Conservation (phyloP, 2,113 vertebrate genomes). For the Cathartes aura region DNA sequence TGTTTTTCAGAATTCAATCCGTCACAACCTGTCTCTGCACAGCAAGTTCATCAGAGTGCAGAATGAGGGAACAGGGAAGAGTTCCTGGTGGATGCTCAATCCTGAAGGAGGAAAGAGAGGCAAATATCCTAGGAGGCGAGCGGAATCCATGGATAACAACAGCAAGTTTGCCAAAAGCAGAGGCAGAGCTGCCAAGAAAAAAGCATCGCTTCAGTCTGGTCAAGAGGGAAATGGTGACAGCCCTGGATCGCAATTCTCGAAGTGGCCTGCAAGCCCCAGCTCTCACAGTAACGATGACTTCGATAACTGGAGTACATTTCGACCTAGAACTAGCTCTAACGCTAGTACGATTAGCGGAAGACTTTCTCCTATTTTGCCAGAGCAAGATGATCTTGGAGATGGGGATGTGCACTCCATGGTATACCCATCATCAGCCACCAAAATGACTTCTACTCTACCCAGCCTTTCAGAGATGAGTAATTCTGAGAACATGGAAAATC, state of each 20-base stretch:
- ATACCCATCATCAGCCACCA: slow-evolving; percentile 88
- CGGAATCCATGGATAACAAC: slow-evolving; percentile 98
- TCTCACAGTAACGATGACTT: slow-evolving; percentile 98
- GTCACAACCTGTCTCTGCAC: slow-evolving; percentile 96
- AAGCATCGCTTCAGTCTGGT: slow-evolving; percentile 91
- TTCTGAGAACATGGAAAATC: slow-evolving; percentile 97
- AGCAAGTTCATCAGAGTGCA: slow-evolving; percentile 97
- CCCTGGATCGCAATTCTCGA: slow-evolving; percentile 90
- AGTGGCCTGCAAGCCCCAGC: slow-evolving; percentile 97
- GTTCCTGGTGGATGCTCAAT: slow-evolving; percentile 99
- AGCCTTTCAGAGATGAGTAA: slow-evolving; percentile 96
- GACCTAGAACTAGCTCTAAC: slow-evolving; percentile 94
- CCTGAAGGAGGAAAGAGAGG: slow-evolving; percentile 97
- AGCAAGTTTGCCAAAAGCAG: slow-evolving; percentile 97
- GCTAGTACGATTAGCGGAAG: slow-evolving; percentile 95
- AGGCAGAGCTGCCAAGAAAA: slow-evolving; percentile 97
- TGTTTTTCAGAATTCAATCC: slow-evolving; percentile 93
- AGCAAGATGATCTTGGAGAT: slow-evolving; percentile 92
- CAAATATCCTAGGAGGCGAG: slow-evolving; percentile 93
- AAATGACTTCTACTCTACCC: slow-evolving; percentile 93
- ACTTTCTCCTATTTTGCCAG: slow-evolving; percentile 94
- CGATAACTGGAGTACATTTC: slow-evolving; percentile 93
- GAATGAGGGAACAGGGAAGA: slow-evolving; percentile 98
- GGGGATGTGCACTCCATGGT: slow-evolving; percentile 90
- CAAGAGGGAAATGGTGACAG: slow-evolving; percentile 92